Conservation (phyloP, 2,113 vertebrate species). For the Menidia beryllina region DNA sequence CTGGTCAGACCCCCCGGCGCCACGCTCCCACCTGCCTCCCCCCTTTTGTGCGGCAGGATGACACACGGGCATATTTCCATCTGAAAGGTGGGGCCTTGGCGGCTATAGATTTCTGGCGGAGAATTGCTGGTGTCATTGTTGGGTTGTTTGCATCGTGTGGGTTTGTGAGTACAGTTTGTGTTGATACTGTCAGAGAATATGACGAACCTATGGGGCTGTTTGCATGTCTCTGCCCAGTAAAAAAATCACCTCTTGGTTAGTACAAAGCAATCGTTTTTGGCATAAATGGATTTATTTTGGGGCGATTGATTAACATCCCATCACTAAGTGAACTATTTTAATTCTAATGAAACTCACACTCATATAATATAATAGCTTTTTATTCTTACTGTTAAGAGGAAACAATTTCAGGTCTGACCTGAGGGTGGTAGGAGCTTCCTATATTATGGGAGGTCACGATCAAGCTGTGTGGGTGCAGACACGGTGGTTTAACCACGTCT, state of each 20-base stretch:
- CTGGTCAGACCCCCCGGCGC: slow-evolving; percentile 52
- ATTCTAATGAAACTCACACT: not conserved
- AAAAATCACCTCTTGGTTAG: not conserved
- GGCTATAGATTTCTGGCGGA: slow-evolving; percentile 67
- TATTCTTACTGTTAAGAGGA: not conserved
- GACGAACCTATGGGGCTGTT: slow-evolving; percentile 6
- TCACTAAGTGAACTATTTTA: not conserved
- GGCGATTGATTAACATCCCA: not conserved
- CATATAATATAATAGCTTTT: not conserved
- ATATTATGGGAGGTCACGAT: not conserved
- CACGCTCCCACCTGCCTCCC: slow-evolving; percentile 17
- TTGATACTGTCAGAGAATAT: slow-evolving; percentile 11
- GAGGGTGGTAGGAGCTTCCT: slow-evolving; percentile 1
- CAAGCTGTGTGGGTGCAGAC: not conserved
- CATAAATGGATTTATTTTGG: not conserved
- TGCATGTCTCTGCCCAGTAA: not conserved
- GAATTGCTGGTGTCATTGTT: slow-evolving; percentile 73
- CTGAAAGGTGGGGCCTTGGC: slow-evolving; percentile 75
- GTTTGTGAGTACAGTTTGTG: slow-evolving; percentile 19
- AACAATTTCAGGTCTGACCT: not conserved
- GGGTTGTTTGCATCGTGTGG: slow-evolving; percentile 50
- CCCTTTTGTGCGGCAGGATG: slow-evolving; percentile 59
- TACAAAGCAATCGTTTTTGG: not conserved
- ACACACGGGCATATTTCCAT: slow-evolving; percentile 84
- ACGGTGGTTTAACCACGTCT: not conserved